Evolutionary conservation across 1,140 invertebrate genomes (phyloP), one percentile per base, ranked within the genome.

Genomic region (Gerris buenoi): DNA sequence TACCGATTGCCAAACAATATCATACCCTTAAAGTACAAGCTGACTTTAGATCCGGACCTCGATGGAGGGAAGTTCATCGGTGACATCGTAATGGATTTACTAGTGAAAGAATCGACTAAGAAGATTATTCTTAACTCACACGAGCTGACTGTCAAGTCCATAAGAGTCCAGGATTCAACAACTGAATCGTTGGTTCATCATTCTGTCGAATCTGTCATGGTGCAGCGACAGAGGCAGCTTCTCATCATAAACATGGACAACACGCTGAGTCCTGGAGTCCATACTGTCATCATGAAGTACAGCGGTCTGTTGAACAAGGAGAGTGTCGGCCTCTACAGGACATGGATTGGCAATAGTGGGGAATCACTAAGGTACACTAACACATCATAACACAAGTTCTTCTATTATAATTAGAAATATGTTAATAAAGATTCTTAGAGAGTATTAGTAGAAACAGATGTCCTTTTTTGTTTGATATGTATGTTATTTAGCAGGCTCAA

Each of bases 1-100:
- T 60, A 22, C 23, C 65, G 65, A 5, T 62, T 67, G n/a, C 27
- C 65, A 14, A 46, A 46, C 15, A 61, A 28, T 62, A 29, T 67
- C 27, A 22, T 22, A 13, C 65, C 65, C 25, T 14, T n/a, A 62
- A n/a, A 61, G 1, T 67, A 67, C 28, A 29, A 33, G n/a, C 27
- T 67, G 2, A 10, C 58, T 15, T 26, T 67, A 18, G 18, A 67
- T 25, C 65, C 65, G 14, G 25, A 67, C 23, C n/a, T 67, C 5
- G 26, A 27, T 2, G 25, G 23, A 28, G 60, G 65, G 1, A 62
- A 27, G 2, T 67, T 62, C 57, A 23, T 25, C 1, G 65, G 65
- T 1, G 15, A 62, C 18, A 25, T 67, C 5, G 10, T 29, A 18
- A 67, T 67, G 23, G 65, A 62, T 62, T 1, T 67, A n/a, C 27